Evolutionary conservation across 2,888 invertebrate genomes (phyloP), one percentile per base, ranked within the genome.

Genomic region (Quadroppia sp.): DNA sequence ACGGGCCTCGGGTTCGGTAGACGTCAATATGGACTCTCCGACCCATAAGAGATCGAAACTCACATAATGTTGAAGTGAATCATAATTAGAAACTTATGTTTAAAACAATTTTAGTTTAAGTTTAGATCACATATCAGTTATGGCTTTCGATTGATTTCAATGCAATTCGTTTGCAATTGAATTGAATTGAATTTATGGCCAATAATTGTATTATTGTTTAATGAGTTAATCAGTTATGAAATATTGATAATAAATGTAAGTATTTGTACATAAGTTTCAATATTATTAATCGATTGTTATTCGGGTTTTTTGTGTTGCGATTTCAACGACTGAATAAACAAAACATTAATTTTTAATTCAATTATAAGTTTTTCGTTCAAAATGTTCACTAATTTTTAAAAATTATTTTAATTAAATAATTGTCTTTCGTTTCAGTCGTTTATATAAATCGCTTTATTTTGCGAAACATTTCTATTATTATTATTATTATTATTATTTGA

Each of bases 1-100:
- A 78, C 78, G 82, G 71, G 87, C 88, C 56, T 87, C 88, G 74
- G 20, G 4, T 28, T 87, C 88, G 76, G 86, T 86, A 76, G 89
- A 89, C 82, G 89, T 89, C 78, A 88, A 87, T 81, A 90, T 89
- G 89, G 90, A 89, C 81, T 89, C 89, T 79, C 89, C 89, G 76
- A 88, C 88, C 80, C 88, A 89, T 82, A 90, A 90, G 83, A 86
- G 89, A n/a, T 59, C 73, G 15, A 76, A 76, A 64, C 30, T 36
- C 1, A 64, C 64, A 64, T 64, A 64, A 64, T 64, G n/a, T 64
- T 64, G 30, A 36, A 3, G 1, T 30, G 17, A 30, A 64, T 64
- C n/a, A 17, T 36, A 36, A 30, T 64, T 20, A 30, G 64, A 36
- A 28, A 28, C 59, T 23, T 15, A 59, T 15, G n/a, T 50, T 50